Evolutionary conservation across 2,113 vertebrate species (phyloP).

Genomic region (Oryzias woworae): DNA sequence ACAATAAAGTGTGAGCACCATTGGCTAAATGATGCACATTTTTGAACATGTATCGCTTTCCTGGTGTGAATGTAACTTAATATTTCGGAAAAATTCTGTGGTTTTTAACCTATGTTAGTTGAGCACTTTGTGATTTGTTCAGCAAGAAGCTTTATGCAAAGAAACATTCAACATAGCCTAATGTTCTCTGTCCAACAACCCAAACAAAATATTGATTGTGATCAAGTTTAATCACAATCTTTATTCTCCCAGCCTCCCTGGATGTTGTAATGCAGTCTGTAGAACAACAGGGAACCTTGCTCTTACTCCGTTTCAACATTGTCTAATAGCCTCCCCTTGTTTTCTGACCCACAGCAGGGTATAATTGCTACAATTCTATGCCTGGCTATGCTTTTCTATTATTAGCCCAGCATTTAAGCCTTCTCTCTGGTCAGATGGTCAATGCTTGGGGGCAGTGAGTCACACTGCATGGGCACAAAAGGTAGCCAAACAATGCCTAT

Average conservation of each 20-base stretch:
- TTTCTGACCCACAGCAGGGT: slow-evolving; percentile 74
- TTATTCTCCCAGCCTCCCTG: slow-evolving; percentile 35
- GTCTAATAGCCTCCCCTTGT: slow-evolving; percentile 39
- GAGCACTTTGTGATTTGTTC: no score
- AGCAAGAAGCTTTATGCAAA: no score
- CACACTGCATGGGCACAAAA: slow-evolving; percentile 80
- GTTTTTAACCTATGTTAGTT: no score
- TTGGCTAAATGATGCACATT: no score
- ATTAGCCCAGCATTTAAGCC: slow-evolving; percentile 73
- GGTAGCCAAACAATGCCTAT: slow-evolving; percentile 78
- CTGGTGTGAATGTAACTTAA: no score
- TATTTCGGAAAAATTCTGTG: no score
- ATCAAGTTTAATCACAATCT: no score
- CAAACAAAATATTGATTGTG: no score
- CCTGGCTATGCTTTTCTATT: slow-evolving; percentile 72
- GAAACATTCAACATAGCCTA: no score
- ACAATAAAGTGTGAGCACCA: no score
- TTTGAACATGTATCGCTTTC: no score
- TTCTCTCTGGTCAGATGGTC: slow-evolving; percentile 82
- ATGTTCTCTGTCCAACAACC: no score
- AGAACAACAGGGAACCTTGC: slow-evolving; percentile 12
- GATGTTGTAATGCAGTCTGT: slow-evolving; percentile 14
- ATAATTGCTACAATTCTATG: slow-evolving; percentile 72
- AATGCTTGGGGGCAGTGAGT: slow-evolving; percentile 79
- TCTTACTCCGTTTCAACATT: slow-evolving; percentile 19